Evolutionary conservation across 2,888 invertebrate genomes (phyloP), one percentile per base, ranked within the genome.

Genomic region (Anarsia innoxiella): DNA sequence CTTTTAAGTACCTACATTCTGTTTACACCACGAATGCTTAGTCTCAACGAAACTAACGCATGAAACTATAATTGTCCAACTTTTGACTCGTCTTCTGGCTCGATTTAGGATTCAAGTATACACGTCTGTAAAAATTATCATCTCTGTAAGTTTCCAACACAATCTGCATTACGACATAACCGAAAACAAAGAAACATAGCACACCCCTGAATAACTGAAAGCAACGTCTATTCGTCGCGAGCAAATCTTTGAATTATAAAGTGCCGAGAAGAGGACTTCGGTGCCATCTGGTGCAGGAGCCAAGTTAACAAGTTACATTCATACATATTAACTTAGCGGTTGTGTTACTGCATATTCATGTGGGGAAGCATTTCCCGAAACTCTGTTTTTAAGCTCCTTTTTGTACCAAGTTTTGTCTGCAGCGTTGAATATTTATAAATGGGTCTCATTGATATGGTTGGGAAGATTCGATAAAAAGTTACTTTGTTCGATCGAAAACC

Each of bases 171-270:
- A n/a, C n/a, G n/a, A n/a, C n/a, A n/a, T n/a, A n/a, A n/a, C n/a
- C n/a, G n/a, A n/a, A n/a, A n/a, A n/a, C n/a, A n/a, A n/a, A n/a
- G n/a, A n/a, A 38, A 45, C 40, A 39, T 41, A 42, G n/a, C 52
- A 44, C 49, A 44, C 43, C 46, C 46, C 42, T 77, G 78, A 79
- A 80, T 82, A 69, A 74, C 78, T 77, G 8, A n/a, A 49, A 42
- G 49, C 54, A 58, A 63, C 63, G 64, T 62, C 69, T 73, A 73
- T 73, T 66, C 67, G 66, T 56, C 59, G 64, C 59, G 64, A 75
- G 67, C 66, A 72, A 75, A 79, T 79, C 75, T 75, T 73, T 78
- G 77, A 77, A 79, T 82, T 80, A 79, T 79, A 74, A 72, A 78
- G 67, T 52, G 64, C 54, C 58, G 63, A 59, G 63, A 68, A 64